Base-by-base conservation (phyloP, 1,140 invertebrate genomes). In the Tetramorium simillimum region DNA sequence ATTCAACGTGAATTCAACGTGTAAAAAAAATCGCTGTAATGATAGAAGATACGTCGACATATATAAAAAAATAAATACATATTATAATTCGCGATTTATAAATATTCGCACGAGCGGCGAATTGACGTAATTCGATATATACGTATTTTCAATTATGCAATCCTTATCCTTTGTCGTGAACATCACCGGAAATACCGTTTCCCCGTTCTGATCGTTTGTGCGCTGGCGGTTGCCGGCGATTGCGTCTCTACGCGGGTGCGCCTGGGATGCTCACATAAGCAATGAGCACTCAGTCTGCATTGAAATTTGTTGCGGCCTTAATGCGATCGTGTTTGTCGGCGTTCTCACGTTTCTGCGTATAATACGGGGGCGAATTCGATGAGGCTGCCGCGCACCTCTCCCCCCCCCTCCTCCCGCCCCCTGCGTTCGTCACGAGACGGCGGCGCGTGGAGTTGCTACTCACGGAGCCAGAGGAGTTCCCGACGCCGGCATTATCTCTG, bases 281-380 rank as follows among this genome's bases (percentile, higher is more conserved):
- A 75, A 87, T 84, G 75, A 84, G 69, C 80, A 87, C 70, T 58
- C 58, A 49, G 85, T 69, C 53, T 84, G 69, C 60, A 43, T 72
- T 65, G 80, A 85, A 87, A 87, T 84, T 87, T 84, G 81, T 87
- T 84, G 78, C 80, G 58, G 43, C 86, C 69, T 87, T 85, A 87
- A 85, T 87, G 58, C 86, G 86, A 87, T 87, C 81, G 65, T 78
- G 60, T 65, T 75, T 53, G 51, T 85, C 67, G 67, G 46, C 33
- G 78, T 65, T 87, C 80, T 87, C 86, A 51, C 86, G 80, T 85
- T 84, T 73, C 86, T 14, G 56, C 51, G 10, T 49, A 82, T 70
- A 77, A 85, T 69, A 72, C 24, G 56, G 14, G 37, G 43, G 10
- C 49, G 40, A 77, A 82, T 75, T 76, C 58, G 87, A 76, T 24